Evolutionary conservation across 2,797 vertebrate species (phyloP), one percentile per base, ranked within the genome.

Genomic region (Telmatherina bonti): DNA sequence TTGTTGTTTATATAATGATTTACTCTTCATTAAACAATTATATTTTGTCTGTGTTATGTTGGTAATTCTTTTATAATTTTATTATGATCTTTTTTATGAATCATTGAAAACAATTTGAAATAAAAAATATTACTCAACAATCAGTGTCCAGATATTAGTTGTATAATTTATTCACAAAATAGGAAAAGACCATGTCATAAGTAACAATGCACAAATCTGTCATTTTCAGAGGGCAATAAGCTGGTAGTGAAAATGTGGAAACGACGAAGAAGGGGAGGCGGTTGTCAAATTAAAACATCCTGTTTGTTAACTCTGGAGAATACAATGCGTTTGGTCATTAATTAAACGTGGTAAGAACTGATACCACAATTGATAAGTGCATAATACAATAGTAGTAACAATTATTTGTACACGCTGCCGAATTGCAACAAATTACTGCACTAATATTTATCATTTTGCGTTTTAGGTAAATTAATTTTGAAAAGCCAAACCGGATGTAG

Each of bases 401-500:
- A 38, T 38, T 38, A 38, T 38, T 15, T 38, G 36, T 33, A 33
- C 31, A 9, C 31, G 10, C 5, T 9, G 2, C 31, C 2, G 31
- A 33, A 33, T 33, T 33, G 10, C 31, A 33, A 33, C 31, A 9
- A 33, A 33, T 9, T 33, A n/a, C n/a, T n/a, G n/a, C n/a, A n/a
- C n/a, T n/a, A n/a, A n/a, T n/a, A n/a, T n/a, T n/a, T n/a, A n/a
- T n/a, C n/a, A n/a, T n/a, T n/a, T n/a, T 33, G 10, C 31, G 1
- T 9, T 29, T 9, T 9, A 2, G 29, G 7, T 1, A 2, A 72
- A 20, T 15, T 84, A 90, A 85, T 69, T 89, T 60, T 83, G 81
- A 81, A 81, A 76, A 7, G 0, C 0, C 0, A 0, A 8, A 58
- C 66, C 86, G 86, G 86, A 88, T 62, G 11, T 43, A 0, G 7